phyloP scores from a whole-genome alignment of 2,113 vertebrate species.

The Brachypteracias leptosomus region DNA sequence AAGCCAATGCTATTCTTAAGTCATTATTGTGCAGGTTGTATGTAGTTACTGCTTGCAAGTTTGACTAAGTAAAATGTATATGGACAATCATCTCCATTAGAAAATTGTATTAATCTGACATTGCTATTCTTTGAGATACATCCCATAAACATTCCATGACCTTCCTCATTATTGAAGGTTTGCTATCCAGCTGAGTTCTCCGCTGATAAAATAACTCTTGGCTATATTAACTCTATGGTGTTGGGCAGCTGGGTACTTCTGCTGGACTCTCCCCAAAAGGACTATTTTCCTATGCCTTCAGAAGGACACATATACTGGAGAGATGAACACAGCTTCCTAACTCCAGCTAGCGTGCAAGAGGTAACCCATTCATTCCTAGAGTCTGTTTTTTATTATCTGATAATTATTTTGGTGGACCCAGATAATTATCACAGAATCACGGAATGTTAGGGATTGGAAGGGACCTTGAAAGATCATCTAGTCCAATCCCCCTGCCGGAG shows the following conservation, averaged over 20 bases:
- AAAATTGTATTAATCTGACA: not conserved
- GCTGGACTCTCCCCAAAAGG: not conserved
- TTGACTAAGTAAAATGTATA: not conserved
- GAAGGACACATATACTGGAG: not conserved
- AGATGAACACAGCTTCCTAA: not conserved
- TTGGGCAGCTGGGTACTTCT: not conserved
- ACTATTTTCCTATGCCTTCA: not conserved
- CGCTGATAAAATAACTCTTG: not conserved
- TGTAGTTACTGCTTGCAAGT: not conserved
- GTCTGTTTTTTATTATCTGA: not conserved
- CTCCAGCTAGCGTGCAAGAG: not conserved
- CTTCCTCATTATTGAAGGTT: not conserved
- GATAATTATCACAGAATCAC: too few species aligned
- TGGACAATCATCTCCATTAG: not conserved
- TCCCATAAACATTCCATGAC: not conserved
- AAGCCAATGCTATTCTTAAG: slow-evolving; percentile 8
- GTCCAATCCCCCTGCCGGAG: too few species aligned
- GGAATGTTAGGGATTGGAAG: too few species aligned
- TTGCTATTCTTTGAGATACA: not conserved
- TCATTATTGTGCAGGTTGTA: not conserved
- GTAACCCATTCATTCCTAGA: not conserved
- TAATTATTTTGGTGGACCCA: not conserved
- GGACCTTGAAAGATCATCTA: too few species aligned
- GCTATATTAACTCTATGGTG: not conserved
- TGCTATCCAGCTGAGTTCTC: not conserved